These are phyloP conservation scores for Rhea americana DNA, from an alignment of 2,113 vertebrate species.

Conservation along the genomic window DNA sequence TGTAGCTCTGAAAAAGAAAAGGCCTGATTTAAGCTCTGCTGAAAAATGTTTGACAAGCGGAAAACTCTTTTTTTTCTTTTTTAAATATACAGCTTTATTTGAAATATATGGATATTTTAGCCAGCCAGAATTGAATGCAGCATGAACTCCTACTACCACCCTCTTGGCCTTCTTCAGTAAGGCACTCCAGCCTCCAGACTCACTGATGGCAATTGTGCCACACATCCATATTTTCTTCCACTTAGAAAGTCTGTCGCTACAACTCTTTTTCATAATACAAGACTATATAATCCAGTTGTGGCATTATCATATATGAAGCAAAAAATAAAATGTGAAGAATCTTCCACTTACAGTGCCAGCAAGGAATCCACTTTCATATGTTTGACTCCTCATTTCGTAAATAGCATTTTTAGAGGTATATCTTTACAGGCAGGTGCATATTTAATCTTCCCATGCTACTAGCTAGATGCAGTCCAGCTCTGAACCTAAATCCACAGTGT, in stretches of 20 bases:
- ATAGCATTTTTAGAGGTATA: neutral
- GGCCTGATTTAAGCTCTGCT: neutral
- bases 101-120: neutral
- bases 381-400: neutral
- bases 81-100: conserved; percentile 11
- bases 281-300: neutral
- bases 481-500: fast-evolving
- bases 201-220: neutral
- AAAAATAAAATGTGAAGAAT: neutral
- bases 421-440: neutral
- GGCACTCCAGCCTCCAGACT: neutral
- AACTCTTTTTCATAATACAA: neutral
- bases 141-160: neutral
- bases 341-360: neutral
- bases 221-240: neutral
- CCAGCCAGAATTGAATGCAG: conserved; percentile 9
- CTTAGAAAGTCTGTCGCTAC: neutral
- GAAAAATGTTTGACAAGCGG: conserved; percentile 15
- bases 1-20: conserved; percentile 40
- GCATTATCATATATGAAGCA: neutral
- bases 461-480: neutral
- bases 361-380: neutral
- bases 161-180: neutral
- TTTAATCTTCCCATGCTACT: neutral
- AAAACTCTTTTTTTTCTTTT: neutral